Conservation (phyloP, 1,140 invertebrate species). For the Microplitis demolitor region DNA sequence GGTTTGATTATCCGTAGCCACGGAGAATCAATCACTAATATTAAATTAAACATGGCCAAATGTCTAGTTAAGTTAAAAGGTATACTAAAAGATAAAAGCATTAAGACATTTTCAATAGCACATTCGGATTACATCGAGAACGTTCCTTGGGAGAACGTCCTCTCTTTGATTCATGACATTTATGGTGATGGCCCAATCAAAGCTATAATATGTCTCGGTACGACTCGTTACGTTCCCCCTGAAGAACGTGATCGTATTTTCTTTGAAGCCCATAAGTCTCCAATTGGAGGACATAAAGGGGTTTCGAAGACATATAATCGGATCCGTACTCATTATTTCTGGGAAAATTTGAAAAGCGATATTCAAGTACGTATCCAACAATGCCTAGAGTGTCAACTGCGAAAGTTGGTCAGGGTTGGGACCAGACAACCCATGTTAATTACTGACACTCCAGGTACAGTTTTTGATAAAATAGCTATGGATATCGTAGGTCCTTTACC, state of each 20-base stretch:
- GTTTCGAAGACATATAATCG: background rate
- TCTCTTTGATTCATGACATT: background rate
- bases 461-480: background rate
- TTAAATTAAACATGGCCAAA: background rate
- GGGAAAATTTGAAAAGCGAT: no score
- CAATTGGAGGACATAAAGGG: background rate
- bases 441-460: background rate
- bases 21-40: no score
- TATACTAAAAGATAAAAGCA: background rate
- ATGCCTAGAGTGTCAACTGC: background rate
- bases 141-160: background rate
- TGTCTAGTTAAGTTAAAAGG: background rate
- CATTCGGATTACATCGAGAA: background rate
- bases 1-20: no score
- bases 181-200: background rate
- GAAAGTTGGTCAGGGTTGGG: background rate
- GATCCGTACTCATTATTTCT: background rate
- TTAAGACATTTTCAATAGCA: background rate
- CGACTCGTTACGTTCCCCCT: background rate
- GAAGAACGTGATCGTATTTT: background rate
- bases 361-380: background rate
- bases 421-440: background rate
- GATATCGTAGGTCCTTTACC: slow-evolving; percentile 1
- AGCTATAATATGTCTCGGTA: background rate
- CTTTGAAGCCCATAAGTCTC: background rate